Evolutionary conservation across 2,797 vertebrate species (phyloP), one percentile per base, ranked within the genome.

Genomic region (Loriculus beryllinus): DNA sequence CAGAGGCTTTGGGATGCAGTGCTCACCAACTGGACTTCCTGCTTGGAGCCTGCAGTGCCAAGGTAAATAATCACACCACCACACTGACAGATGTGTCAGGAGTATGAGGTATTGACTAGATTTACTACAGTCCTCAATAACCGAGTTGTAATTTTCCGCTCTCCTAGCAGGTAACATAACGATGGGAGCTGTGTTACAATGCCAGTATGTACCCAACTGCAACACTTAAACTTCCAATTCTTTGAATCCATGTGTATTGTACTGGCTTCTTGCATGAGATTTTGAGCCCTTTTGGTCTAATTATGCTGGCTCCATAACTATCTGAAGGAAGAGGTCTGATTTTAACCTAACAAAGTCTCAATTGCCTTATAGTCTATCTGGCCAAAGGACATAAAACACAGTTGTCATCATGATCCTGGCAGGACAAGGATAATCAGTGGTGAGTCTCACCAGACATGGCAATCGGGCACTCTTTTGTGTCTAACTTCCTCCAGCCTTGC

Each of bases 401-500:
- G 57, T 12, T 68, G 63, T 37, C 75, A 75, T 45, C 48, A 51
- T 9, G 35, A 94, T 64, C 52, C 42, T 45, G 71, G 69, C 69
- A 79, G 72, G 35, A 59, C 83, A 71, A 71, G 69, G 47, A 78
- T 33, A 52, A 91, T 75, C 72, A 75, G 64, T 23, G 25, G 29
- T 63, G 31, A 54, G 51, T 33, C 68, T 84, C 75, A 79, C 49
- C 56, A 94, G 82, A 52, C 59, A 31, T 25, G n/a, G 70, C 31
- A 91, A 52, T 63, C 4, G 12, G 39, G 33, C 1, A 3, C 60
- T 92, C 83, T 47, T 83, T 93, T 93, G 85, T 65, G 83, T 87
- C 76, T 57, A 47, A 77, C 77, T 90, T 94, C 88, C 90, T 88
- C 51, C 88, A 92, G 82, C 78, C 90, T 93, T 86, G 48, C 48